Evolutionary conservation across 2,888 invertebrate species (phyloP), one percentile per base, ranked within the genome.

Genomic region (Drosophila melanocephala): DNA sequence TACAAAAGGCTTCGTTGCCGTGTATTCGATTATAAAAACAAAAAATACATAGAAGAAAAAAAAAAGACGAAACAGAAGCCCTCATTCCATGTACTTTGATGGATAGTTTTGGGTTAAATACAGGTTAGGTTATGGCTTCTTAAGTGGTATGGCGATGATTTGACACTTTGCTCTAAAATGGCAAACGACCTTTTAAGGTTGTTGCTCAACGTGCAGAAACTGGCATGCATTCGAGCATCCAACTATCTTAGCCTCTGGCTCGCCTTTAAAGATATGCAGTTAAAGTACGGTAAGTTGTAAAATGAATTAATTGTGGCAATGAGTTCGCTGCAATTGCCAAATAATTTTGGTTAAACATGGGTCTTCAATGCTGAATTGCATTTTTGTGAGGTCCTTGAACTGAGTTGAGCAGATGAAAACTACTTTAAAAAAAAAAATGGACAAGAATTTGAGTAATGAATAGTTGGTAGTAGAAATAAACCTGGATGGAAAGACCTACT

Each of bases 21-120:
- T 68, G 53, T 67, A 81, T 81, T 74, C 61, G 58, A 79, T 84
- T 84, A 83, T 85, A 81, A 62, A 76, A 72, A 55, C 58, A 60
- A 65, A 50, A 65, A 39, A 56, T 62, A 37, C 59, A 66, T 52
- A 14, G 42, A 56, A 52, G 26, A 52, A 55, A 65, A 35, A 35
- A 33, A 33, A 35, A 69, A 56, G 42, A 59, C 52, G 55, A 71
- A 58, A 26, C 72, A 81, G 75, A 72, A 81, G 75, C 74, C 69
- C 73, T 68, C 78, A 53, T 76, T 77, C 53, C 69, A 75, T 80
- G 75, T 64, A 77, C 82, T 87, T 72, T 89, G 89, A 89, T 88
- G 90, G 91, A 89, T 89, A 79, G 90, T 88, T 91, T 91, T 77
- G 77, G 91, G 89, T 91, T 91, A 89, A 89, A 83, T 91, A 89